Evolutionary conservation across 1,140 invertebrate genomes (phyloP).

Genomic region (Amphibalanus amphitrite): DNA sequence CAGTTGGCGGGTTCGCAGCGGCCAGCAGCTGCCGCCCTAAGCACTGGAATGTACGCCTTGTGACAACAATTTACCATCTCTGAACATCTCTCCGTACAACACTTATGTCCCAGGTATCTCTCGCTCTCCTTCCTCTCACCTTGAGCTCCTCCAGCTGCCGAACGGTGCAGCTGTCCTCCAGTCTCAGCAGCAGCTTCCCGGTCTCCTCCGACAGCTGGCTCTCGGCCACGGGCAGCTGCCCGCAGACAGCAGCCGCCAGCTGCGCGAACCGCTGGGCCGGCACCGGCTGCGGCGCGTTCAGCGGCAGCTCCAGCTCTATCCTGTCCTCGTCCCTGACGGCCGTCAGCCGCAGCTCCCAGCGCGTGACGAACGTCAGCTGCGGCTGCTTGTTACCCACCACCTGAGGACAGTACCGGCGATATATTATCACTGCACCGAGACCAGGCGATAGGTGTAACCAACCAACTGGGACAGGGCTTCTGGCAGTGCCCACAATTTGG

Average conservation of each 20-base stretch:
- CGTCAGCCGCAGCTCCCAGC: constrained; percentile 4
- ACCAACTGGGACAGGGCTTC: too few species aligned
- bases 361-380: not conserved
- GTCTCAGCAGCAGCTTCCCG: not conserved
- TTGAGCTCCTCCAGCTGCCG: not conserved
- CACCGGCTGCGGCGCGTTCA: constrained; percentile 6
- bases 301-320: constrained; percentile 9
- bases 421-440: too few species aligned
- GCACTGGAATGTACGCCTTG: too few species aligned
- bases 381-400: not conserved
- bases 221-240: not conserved
- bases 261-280: not conserved
- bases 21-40: too few species aligned
- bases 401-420: not conserved
- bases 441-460: too few species aligned
- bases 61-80: too few species aligned
- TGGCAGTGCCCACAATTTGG: too few species aligned
- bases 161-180: not conserved
- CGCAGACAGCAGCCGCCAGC: not conserved
- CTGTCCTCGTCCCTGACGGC: not conserved
- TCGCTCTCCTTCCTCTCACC: too few species aligned
- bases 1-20: too few species aligned
- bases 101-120: too few species aligned
- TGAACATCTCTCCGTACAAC: too few species aligned
- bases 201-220: not conserved